Conservation (phyloP, 92 coral and sea anemone species). For the Micromussa lordhowensis region DNA sequence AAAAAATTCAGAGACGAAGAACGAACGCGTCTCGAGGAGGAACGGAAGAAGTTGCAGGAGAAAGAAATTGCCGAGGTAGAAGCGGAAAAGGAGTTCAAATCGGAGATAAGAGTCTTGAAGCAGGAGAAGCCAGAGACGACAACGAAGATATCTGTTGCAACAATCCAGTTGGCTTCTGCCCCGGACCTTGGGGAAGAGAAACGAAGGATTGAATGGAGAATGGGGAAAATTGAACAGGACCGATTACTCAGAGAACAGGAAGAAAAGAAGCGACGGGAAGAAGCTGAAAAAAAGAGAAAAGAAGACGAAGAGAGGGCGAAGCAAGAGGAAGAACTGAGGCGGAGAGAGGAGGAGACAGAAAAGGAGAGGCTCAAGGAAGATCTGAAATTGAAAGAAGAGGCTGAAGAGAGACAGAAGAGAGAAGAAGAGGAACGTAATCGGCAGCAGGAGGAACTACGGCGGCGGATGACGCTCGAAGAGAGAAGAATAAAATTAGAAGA, state of each 20-base stretch:
- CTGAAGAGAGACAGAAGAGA: slow-evolving; percentile 34
- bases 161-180: neutral
- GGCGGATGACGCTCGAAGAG: slow-evolving; percentile 33
- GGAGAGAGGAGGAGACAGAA: slow-evolving; percentile 57
- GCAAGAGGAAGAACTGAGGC: slow-evolving; percentile 38
- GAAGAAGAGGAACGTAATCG: slow-evolving; percentile 32
- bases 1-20: slow-evolving; percentile 64
- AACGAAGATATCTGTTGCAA: slow-evolving; percentile 2
- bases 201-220: slow-evolving; percentile 32
- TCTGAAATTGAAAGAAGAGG: slow-evolving; percentile 53
- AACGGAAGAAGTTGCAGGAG: slow-evolving; percentile 39
- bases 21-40: slow-evolving; percentile 47
- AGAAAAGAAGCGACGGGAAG: slow-evolving; percentile 49
- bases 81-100: slow-evolving; percentile 39
- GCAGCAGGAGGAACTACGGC: slow-evolving; percentile 21
- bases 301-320: slow-evolving; percentile 59
- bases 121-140: slow-evolving; percentile 5
- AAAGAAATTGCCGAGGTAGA: slow-evolving; percentile 62
- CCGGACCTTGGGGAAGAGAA: slow-evolving; percentile 25
- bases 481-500: slow-evolving; percentile 38
- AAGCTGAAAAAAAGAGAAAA: slow-evolving; percentile 59
- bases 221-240: slow-evolving; percentile 39
- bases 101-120: slow-evolving; percentile 18
- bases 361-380: slow-evolving; percentile 47
- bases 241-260: slow-evolving; percentile 47